phyloP scores from a whole-genome alignment of 64 coral and sea anemone species.

The Actinia equina region DNA sequence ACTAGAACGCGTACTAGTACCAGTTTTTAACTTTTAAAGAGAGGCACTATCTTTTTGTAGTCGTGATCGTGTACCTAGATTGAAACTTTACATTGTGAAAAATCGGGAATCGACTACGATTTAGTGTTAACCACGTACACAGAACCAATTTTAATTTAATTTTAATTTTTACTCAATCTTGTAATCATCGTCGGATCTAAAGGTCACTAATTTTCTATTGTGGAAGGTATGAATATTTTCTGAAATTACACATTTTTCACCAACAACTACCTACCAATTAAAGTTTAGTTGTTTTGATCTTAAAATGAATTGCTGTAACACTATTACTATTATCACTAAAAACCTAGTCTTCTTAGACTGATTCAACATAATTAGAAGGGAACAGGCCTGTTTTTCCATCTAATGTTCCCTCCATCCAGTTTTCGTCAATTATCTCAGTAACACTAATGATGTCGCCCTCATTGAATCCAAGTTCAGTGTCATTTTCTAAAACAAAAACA shows the following conservation, averaged over 20 bases:
- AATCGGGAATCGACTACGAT: too few species aligned
- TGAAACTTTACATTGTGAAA: too few species aligned
- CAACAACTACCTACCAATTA: background rate
- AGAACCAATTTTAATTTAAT: too few species aligned
- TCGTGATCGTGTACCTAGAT: too few species aligned
- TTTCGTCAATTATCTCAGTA: constrained; percentile 80
- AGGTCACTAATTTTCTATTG: too few species aligned
- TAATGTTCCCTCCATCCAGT: constrained; percentile 80
- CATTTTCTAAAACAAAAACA: constrained; percentile 75
- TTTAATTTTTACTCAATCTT: too few species aligned
- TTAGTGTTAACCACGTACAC: too few species aligned
- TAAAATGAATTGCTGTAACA: background rate
- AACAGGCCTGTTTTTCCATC: constrained; percentile 83
- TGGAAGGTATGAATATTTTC: background rate
- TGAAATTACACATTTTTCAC: background rate
- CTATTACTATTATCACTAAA: background rate
- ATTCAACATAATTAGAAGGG: constrained; percentile 87
- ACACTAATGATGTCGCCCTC: constrained; percentile 85
- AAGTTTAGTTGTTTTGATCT: background rate
- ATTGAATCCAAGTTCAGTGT: constrained; percentile 83
- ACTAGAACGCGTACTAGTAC: too few species aligned
- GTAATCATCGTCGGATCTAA: too few species aligned
- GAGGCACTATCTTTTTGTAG: too few species aligned
- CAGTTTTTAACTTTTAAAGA: too few species aligned
- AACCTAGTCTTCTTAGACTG: constrained; percentile 21